These are phyloP conservation scores for Condylostylus longicornis DNA, from an alignment of 1,140 invertebrate genomes.

Conservation along the genomic window DNA sequence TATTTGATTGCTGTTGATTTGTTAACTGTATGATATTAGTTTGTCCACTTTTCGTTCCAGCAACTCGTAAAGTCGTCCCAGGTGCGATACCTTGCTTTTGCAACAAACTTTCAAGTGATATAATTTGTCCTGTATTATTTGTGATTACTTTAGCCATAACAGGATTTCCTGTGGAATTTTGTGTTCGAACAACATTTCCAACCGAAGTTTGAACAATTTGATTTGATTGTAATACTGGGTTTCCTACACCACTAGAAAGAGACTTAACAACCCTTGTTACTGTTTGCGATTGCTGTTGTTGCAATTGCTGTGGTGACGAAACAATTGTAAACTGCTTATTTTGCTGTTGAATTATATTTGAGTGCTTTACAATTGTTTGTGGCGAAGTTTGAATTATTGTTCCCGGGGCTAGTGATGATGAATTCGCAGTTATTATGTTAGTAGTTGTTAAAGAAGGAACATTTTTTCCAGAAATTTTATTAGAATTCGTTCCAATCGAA, in stretches of 20 bases:
- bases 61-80: constrained; percentile 31
- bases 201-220: constrained; percentile 15
- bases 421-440: too few relatives aligned
- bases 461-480: too few relatives aligned
- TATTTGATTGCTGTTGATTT: too few relatives aligned
- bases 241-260: too few relatives aligned
- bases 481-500: too few relatives aligned
- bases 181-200: too few relatives aligned
- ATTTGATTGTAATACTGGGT: not conserved
- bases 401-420: too few relatives aligned
- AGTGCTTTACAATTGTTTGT: not conserved
- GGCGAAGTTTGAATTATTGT: too few relatives aligned
- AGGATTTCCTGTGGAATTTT: constrained; percentile 24
- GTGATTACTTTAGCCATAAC: constrained; percentile 43
- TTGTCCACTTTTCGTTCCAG: constrained; percentile 29
- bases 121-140: constrained; percentile 43
- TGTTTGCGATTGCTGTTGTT: not conserved
- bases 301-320: too few relatives aligned
- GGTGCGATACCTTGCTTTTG: constrained; percentile 38
- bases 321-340: too few relatives aligned
- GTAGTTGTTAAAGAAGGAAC: too few relatives aligned
- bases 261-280: not conserved
- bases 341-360: constrained; percentile 12
- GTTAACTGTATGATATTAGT: constrained; percentile 27
- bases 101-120: constrained; percentile 49